Conservation (phyloP, 2,888 invertebrate species). For the Aplocera efformata region DNA sequence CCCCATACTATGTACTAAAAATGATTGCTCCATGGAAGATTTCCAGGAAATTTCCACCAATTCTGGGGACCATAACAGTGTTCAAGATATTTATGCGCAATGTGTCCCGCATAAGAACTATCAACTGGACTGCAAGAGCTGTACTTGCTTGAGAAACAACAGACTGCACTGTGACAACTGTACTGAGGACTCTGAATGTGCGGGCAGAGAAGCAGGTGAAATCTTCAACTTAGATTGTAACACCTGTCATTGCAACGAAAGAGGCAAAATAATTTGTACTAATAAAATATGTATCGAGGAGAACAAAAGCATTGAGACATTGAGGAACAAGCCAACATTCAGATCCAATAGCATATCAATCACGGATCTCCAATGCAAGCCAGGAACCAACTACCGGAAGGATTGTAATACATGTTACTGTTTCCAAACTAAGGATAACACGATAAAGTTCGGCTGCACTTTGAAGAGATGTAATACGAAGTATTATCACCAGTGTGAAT, state of each 20-base stretch:
- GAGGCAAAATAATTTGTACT: conserved; percentile 63
- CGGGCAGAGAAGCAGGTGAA: conserved; percentile 38
- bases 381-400: conserved; percentile 46
- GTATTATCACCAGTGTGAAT: conserved; percentile 35
- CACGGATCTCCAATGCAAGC: conserved; percentile 42
- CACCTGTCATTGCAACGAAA: conserved; percentile 69
- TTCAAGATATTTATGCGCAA: conserved; percentile 50
- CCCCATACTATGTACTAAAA: conserved; percentile 47
- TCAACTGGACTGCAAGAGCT: conserved; percentile 73
- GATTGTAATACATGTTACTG: conserved; percentile 63
- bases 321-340: conserved; percentile 9
- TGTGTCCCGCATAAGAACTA: conserved; percentile 63
- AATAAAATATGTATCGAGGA: conserved; percentile 50
- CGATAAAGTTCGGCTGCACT: conserved; percentile 65
- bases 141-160: conserved; percentile 69
- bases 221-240: conserved; percentile 74
- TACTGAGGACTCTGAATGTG: conserved; percentile 43
- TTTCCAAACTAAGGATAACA: conserved; percentile 32
- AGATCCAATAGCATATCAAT: conserved; percentile 22
- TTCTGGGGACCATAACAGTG: conserved; percentile 15
- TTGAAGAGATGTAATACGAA: conserved; percentile 39
- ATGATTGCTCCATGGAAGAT: conserved; percentile 42
- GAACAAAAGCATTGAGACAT: conserved; percentile 3
- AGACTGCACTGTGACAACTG: conserved; percentile 67
- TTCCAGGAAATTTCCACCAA: conserved; percentile 21